Base-by-base conservation (phyloP, 2,113 vertebrate species). In the Reinhardtius hippoglossoides region DNA sequence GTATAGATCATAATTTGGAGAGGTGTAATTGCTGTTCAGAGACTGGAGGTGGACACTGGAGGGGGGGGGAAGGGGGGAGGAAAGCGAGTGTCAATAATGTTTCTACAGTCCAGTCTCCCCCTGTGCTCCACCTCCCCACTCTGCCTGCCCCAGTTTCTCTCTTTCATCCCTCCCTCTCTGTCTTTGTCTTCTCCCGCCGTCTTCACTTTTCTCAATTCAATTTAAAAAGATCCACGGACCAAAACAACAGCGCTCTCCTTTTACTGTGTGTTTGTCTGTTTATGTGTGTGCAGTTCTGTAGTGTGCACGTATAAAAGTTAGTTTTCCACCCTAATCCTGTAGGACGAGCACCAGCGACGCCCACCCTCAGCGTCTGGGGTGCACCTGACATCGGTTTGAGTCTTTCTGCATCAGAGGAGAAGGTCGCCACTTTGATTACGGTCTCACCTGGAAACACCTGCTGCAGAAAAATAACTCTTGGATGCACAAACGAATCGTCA, bases 1-100 rank as follows among this genome's bases (percentile, higher is more conserved):
- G 89, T 93, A 94, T 95, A 92, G 93, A 95, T 95, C 94, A 95
- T 95, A 92, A 95, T 95, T 95, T 95, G 90, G 91, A 86, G 89
- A 87, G 86, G 88, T 94, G 92, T 94, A 94, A 95, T 95, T 94
- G 94, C 94, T 92, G 93, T 90, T 93, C 93, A 92, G 89, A 91
- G 89, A 83, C 79, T 78, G 56, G 67, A 75, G 77, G 82, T 81
- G 75, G 86, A 76, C 0, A 3, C 67, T 62, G 70, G 67, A 61
- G 67, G 83, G 83, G 84, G 56, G 60, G 63, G 77, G 60, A 57
- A 62, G 67, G 82, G 46, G 85, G 85, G 63, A 67, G 35, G 35
- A 48, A 55, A 35, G 74, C 76, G 74, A 88, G 74, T 81, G 90
- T 91, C 92, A 93, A 91, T 94, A 94, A 93, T 89, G 89, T 91